These are phyloP conservation scores for Okamejei kenojei DNA, from an alignment of 2,797 vertebrate species.

Conservation along the genomic window DNA sequence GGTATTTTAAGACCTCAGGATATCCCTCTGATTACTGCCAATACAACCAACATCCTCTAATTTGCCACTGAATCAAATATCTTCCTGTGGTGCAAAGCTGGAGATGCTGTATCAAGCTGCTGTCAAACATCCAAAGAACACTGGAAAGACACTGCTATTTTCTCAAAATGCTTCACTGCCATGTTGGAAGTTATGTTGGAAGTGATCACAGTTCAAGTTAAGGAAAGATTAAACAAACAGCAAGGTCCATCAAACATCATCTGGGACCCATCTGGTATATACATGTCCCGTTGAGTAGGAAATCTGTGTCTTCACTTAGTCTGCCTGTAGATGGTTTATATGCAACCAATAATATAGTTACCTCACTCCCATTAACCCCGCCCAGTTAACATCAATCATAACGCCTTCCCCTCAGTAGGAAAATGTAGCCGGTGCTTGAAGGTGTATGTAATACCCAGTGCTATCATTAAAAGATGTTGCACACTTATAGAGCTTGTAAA, in stretches of 20 bases:
- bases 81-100: neutral
- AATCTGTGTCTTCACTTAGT: no score
- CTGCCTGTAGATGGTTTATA: no score
- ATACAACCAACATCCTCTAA: neutral
- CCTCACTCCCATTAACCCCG: no score
- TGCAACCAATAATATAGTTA: no score
- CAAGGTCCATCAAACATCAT: neutral
- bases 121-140: neutral
- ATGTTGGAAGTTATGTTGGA: neutral
- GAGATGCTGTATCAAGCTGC: neutral
- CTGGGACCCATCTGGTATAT: no score
- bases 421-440: no score
- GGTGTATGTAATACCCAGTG: no score
- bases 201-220: neutral
- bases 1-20: neutral
- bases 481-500: no score
- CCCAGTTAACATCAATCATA: no score
- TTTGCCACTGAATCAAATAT: neutral
- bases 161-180: neutral
- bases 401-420: no score
- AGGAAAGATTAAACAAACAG: neutral
- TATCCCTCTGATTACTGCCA: neutral
- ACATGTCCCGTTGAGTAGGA: no score
- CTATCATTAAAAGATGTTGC: no score
- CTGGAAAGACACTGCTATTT: neutral